Conservation (phyloP, 2,113 vertebrate species). For the Baryphthengus martii region DNA sequence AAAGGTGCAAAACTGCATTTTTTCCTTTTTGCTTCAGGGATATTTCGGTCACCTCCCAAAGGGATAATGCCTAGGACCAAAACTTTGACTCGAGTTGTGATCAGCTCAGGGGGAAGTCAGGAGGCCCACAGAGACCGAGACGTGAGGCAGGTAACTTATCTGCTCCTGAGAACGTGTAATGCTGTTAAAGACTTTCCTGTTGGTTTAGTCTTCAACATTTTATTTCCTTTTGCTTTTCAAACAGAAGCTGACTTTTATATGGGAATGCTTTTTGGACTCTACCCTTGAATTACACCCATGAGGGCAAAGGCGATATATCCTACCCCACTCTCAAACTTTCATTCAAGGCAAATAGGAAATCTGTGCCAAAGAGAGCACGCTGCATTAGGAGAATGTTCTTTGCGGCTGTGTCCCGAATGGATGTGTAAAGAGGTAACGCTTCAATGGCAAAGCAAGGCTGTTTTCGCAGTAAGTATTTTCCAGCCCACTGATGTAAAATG, state of each 20-base stretch:
- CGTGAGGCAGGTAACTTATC: accelerated
- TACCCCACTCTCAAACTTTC: neutral
- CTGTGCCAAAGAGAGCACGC: neutral
- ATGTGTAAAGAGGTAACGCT: neutral
- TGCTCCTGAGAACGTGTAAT: neutral
- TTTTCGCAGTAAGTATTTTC: neutral
- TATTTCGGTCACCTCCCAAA: neutral
- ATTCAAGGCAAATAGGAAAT: neutral
- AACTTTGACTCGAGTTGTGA: neutral
- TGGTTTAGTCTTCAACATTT: neutral
- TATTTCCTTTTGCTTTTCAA: neutral
- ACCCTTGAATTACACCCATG: neutral
- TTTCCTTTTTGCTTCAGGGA: neutral
- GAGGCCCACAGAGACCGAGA: neutral
- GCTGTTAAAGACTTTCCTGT: neutral
- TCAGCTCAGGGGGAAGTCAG: neutral
- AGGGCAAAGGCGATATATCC: neutral
- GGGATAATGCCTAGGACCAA: neutral
- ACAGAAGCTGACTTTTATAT: neutral
- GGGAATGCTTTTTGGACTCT: neutral
- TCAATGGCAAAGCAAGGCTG: neutral
- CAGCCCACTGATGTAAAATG: neutral
- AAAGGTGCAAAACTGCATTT: accelerated
- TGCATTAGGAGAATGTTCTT: neutral
- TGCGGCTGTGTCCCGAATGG: neutral